Conservation (phyloP, 2,888 invertebrate genomes). For the Orgyia antiqua region DNA sequence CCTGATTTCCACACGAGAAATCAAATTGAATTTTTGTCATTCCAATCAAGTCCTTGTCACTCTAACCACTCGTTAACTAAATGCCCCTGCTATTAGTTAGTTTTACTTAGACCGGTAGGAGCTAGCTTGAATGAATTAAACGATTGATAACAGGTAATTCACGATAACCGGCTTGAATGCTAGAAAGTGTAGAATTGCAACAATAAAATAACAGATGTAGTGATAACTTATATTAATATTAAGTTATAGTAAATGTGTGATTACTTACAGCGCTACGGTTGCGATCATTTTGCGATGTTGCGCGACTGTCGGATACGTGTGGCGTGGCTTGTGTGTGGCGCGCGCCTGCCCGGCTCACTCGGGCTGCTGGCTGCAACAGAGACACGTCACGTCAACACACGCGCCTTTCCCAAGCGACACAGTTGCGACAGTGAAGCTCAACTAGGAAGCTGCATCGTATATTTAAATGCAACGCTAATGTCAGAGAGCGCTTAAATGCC, state of each 20-base stretch:
- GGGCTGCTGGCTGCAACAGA: conserved; percentile 70
- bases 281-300: conserved; percentile 48
- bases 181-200: conserved; percentile 46
- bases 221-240: not conserved
- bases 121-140: not conserved
- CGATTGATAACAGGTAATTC: conserved; percentile 26
- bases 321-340: conserved; percentile 27
- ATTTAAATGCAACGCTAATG: conserved; percentile 75
- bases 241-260: not conserved
- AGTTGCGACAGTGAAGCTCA: conserved; percentile 73
- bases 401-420: conserved; percentile 70
- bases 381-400: conserved; percentile 68
- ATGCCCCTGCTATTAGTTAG: too few species aligned
- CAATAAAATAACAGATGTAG: not conserved
- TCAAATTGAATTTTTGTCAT: conserved; percentile 55
- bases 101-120: too few species aligned
- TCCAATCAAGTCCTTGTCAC: conserved; percentile 26
- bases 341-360: conserved; percentile 50
- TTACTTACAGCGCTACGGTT: conserved; percentile 67
- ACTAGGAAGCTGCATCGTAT: conserved; percentile 74
- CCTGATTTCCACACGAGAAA: conserved; percentile 68
- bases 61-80: conserved; percentile 4
- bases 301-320: conserved; percentile 22
- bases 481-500: conserved; percentile 77
- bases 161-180: conserved; percentile 40